phyloP scores from a whole-genome alignment of 1,140 invertebrate species.

The Drosophila obscura region DNA sequence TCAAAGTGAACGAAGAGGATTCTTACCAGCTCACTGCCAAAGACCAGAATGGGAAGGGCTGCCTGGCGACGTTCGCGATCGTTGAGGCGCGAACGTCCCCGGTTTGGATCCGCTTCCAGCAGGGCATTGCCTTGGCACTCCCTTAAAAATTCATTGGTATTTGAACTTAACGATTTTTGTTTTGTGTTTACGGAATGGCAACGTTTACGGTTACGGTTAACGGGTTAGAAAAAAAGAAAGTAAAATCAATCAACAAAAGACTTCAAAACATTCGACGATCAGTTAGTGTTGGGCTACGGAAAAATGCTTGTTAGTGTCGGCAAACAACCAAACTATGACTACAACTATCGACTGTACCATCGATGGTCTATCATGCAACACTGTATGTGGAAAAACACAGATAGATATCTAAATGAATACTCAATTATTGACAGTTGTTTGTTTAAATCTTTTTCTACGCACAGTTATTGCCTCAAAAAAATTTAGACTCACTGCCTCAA shows the following conservation, averaged over 20 bases:
- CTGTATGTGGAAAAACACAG: conserved; percentile 8
- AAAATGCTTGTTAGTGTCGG: conserved; percentile 8
- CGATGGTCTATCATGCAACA: conserved; percentile 22
- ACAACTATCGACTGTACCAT: conserved; percentile 11
- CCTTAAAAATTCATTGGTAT: conserved; percentile 91
- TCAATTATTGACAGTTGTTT: conserved; percentile 11
- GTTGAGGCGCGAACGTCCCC: conserved; percentile 88
- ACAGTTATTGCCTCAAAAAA: not conserved
- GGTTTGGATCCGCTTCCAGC: conserved; percentile 85
- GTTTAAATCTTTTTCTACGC: conserved; percentile 24
- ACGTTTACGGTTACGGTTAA: conserved; percentile 66
- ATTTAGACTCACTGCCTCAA: conserved; percentile 88
- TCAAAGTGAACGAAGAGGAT: not conserved
- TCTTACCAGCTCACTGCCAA: conserved; percentile 93
- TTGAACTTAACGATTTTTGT: conserved; percentile 86
- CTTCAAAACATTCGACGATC: conserved; percentile 36
- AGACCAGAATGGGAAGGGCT: conserved; percentile 94
- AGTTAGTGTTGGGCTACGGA: conserved; percentile 29
- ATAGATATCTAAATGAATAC: conserved; percentile 27
- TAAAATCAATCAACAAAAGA: conserved; percentile 47
- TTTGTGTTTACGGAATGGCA: conserved; percentile 34
- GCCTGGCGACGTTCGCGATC: conserved; percentile 96
- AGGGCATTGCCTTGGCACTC: conserved; percentile 87
- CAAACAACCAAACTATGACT: conserved; percentile 20
- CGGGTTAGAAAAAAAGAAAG: conserved; percentile 55